phyloP scores from a whole-genome alignment of 2,888 invertebrate species.

The Amiota minor region DNA sequence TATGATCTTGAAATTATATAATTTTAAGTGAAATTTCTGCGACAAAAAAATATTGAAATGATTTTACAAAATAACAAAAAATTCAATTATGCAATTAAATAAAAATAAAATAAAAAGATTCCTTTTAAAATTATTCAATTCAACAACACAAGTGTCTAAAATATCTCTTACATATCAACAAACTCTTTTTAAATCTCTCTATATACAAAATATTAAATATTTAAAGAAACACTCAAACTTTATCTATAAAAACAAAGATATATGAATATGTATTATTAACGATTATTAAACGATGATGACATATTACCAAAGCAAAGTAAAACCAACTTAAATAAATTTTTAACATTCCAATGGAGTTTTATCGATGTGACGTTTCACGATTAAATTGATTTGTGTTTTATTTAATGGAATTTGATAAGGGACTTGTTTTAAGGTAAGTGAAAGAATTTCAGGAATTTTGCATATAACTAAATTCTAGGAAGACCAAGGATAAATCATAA shows the following conservation, averaged over 20 bases:
- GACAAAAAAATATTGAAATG: constrained; percentile 24
- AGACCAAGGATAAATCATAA: no score
- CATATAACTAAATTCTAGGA: no score
- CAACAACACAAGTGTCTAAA: constrained; percentile 41
- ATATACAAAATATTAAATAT: constrained; percentile 33
- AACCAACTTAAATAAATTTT: constrained; percentile 68
- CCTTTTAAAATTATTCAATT: constrained; percentile 2
- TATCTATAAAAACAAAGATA: constrained; percentile 19
- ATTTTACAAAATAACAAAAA: constrained; percentile 31
- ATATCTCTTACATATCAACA: constrained; percentile 51
- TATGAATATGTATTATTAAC: constrained; percentile 40
- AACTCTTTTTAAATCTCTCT: constrained; percentile 36
- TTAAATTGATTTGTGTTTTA: constrained; percentile 26
- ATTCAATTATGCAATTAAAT: constrained; percentile 11
- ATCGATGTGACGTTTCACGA: constrained; percentile 65
- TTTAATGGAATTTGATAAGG: background rate
- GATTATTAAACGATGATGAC: constrained; percentile 31
- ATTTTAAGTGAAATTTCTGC: background rate
- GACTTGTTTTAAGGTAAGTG: no score
- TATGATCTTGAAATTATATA: constrained; percentile 11
- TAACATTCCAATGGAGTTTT: constrained; percentile 70
- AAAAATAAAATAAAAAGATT: background rate
- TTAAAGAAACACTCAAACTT: constrained; percentile 23
- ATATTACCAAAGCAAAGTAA: constrained; percentile 34
- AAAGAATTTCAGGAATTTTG: no score